A percentile compares a stretch with the other conserved stretches of the same genome.
Conservation (phyloP, 2,113 vertebrate species). For the Dolichotis patagonum region DNA sequence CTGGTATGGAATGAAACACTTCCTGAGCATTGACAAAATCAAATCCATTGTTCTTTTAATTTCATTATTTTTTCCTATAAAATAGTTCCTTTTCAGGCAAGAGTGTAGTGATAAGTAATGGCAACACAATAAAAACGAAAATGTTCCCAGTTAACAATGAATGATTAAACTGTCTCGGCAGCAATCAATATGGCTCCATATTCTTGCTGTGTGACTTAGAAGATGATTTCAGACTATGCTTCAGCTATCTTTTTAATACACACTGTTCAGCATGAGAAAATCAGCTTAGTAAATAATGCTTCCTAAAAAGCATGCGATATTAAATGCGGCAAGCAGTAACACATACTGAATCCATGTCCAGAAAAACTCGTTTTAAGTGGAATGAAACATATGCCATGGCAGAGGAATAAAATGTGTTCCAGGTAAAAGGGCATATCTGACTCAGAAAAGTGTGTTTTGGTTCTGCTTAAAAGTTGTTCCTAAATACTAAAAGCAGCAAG, state of each 20-base stretch:
- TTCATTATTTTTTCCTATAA: slow-evolving; percentile 55
- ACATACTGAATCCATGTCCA: slow-evolving; percentile 20
- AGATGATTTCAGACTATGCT: neutral
- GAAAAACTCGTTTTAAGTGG: slow-evolving; percentile 30
- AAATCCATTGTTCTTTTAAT: slow-evolving; percentile 62
- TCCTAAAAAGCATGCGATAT: slow-evolving; percentile 55
- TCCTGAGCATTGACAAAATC: slow-evolving; percentile 53
- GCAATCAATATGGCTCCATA: slow-evolving; percentile 36
- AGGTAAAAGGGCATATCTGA: slow-evolving; percentile 42
- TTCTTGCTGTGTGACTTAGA: neutral
- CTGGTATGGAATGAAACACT: slow-evolving; percentile 29
- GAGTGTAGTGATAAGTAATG: slow-evolving; percentile 24
- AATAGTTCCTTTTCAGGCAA: slow-evolving; percentile 58
- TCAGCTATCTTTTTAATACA: slow-evolving; percentile 40
- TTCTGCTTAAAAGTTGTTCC: slow-evolving; percentile 33
- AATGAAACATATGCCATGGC: neutral
- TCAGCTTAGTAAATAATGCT: slow-evolving; percentile 56
- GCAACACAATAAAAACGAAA: slow-evolving; percentile 45
- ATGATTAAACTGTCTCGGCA: slow-evolving; percentile 47
- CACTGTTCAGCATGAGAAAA: slow-evolving; percentile 34
- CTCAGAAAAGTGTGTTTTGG: slow-evolving; percentile 27
- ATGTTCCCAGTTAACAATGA: slow-evolving; percentile 40
- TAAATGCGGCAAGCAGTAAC: slow-evolving; percentile 14
- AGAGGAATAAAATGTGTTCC: slow-evolving; percentile 46
- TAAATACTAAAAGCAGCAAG: slow-evolving; percentile 52